Evolutionary conservation across 2,888 invertebrate species (phyloP).

Genomic region (Leistus spinibarbis): DNA sequence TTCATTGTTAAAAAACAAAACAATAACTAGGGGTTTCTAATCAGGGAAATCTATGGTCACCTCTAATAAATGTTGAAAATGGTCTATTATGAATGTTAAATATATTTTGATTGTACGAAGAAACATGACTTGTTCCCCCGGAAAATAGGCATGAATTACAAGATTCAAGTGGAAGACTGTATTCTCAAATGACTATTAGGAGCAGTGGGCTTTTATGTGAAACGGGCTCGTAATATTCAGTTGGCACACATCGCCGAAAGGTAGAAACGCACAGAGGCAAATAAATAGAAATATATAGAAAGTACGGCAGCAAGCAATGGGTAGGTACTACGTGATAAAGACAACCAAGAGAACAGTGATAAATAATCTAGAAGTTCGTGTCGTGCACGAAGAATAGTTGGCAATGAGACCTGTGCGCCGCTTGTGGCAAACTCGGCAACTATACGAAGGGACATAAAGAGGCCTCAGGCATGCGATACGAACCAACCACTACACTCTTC

Average conservation of each 20-base stretch:
- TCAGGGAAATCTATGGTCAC: too few relatives aligned
- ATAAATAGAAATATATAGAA: conserved; percentile 51
- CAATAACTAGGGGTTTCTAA: too few relatives aligned
- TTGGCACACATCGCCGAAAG: conserved; percentile 5
- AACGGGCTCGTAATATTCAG: not conserved
- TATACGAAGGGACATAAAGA: conserved; percentile 27
- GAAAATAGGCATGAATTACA: too few relatives aligned
- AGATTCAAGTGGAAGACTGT: not conserved
- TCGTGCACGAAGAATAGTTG: conserved; percentile 29
- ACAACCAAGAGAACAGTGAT: conserved; percentile 49
- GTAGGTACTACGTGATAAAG: conserved; percentile 49
- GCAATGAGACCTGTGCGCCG: conserved; percentile 29
- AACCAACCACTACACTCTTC: conserved; percentile 10
- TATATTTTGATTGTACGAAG: too few relatives aligned
- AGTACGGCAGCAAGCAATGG: conserved; percentile 45
- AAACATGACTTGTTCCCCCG: too few relatives aligned
- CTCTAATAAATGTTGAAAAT: too few relatives aligned
- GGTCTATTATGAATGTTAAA: too few relatives aligned
- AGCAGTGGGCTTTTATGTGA: not conserved
- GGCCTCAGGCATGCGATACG: conserved; percentile 23
- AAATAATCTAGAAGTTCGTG: conserved; percentile 52
- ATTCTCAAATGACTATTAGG: not conserved
- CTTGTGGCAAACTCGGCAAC: conserved; percentile 24
- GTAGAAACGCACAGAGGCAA: conserved; percentile 12
- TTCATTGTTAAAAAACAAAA: too few relatives aligned